Percentiles rank a stretch among this genome's conserved stretches.
phyloP scores from a whole-genome alignment of 2,888 invertebrate genomes.

The Caenorhabditis panamensis region DNA sequence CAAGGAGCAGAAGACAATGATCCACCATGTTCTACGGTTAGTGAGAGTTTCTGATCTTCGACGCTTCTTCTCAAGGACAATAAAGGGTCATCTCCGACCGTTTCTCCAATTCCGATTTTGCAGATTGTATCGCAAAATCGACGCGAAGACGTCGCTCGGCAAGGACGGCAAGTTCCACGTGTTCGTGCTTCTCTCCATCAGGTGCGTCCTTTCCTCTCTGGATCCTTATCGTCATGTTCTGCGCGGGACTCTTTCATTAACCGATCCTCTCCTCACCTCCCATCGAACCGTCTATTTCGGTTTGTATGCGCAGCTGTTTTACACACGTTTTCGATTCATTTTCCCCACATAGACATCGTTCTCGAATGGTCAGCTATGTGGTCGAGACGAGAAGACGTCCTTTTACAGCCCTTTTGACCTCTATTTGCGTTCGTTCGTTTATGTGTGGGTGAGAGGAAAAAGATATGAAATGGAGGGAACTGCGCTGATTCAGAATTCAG shows the following conservation, averaged over 20 bases:
- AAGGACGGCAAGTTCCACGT: conserved; percentile 99
- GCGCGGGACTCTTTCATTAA: conserved; percentile 20
- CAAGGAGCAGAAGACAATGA: conserved; percentile 85
- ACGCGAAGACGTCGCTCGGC: conserved; percentile 90
- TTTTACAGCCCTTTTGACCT: conserved; percentile 49
- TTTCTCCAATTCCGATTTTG: conserved; percentile 3
- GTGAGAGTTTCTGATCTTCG: not conserved
- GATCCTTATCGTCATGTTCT: conserved; percentile 38
- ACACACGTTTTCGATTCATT: conserved; percentile 3
- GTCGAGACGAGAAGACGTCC: conserved; percentile 4
- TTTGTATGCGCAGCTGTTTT: conserved; percentile 51
- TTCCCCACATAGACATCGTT: conserved; percentile 20
- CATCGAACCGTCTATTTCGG: conserved; percentile 7
- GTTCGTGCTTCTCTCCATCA: conserved; percentile 93
- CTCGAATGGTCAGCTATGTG: not conserved
- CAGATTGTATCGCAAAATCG: conserved; percentile 86
- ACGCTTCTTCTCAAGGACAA: not conserved
- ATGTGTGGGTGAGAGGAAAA: no score
- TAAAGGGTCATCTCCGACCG: not conserved
- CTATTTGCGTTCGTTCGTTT: conserved; percentile 13
- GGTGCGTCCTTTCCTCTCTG: conserved; percentile 84
- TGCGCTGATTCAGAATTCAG: no score
- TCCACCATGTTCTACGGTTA: conserved; percentile 91
- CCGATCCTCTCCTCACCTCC: conserved; percentile 11
- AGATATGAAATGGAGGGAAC: conserved; percentile 22